A percentile compares a stretch with the other conserved stretches of the same genome.
Conservation (phyloP, 2,113 vertebrate genomes). For the Prionailurus bengalensis region DNA sequence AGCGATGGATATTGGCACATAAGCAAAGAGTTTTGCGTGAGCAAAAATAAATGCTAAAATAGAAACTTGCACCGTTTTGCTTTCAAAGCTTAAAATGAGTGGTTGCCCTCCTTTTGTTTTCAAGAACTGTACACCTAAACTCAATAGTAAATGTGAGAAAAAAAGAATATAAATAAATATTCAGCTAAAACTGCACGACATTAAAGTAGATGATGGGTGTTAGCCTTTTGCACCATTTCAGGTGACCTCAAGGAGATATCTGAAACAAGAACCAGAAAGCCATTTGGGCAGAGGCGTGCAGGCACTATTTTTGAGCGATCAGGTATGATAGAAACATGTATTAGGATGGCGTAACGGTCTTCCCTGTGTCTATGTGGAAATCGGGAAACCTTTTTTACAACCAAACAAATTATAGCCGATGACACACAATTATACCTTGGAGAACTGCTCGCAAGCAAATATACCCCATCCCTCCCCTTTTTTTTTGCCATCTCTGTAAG, state of each 20-base stretch:
- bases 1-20: background rate
- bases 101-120: background rate
- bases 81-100: background rate
- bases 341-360: background rate
- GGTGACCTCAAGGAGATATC: background rate
- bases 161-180: background rate
- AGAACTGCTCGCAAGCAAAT: background rate
- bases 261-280: background rate
- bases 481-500: background rate
- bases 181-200: background rate
- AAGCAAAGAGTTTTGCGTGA: background rate
- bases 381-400: background rate
- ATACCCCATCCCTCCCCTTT: too few relatives aligned
- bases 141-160: background rate
- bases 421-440: background rate
- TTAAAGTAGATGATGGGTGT: background rate
- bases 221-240: background rate
- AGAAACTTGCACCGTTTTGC: background rate
- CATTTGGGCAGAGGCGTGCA: background rate
- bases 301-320: background rate
- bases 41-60: slow-evolving; percentile 19
- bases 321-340: background rate
- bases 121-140: background rate
- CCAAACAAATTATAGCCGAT: background rate
- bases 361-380: background rate